Conservation (phyloP, 2,797 vertebrate species). For the Notolepis coatsorum region DNA sequence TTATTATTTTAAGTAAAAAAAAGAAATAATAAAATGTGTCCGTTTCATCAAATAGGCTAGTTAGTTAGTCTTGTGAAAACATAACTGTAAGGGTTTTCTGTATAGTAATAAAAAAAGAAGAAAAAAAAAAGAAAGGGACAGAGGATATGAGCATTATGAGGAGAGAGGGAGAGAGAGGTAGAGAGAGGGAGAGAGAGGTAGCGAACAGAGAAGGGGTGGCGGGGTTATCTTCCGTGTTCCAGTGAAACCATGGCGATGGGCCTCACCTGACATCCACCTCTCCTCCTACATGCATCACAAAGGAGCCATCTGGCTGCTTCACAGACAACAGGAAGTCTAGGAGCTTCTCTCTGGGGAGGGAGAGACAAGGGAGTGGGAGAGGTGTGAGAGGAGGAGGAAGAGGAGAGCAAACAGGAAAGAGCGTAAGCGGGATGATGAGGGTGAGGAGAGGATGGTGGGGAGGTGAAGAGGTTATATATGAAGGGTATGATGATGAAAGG, state of each 20-base stretch:
- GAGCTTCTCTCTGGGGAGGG: slow-evolving; percentile 89
- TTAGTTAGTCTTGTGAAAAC: too few relatives aligned
- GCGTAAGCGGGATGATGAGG: neutral
- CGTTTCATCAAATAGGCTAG: too few relatives aligned
- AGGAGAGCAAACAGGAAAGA: too few relatives aligned
- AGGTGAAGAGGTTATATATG: neutral
- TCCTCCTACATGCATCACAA: slow-evolving; percentile 95
- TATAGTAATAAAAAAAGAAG: slow-evolving; percentile 7
- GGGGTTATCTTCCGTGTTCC: neutral
- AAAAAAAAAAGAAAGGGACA: neutral
- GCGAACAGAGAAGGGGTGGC: neutral
- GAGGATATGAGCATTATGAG: neutral
- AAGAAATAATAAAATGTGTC: too few relatives aligned
- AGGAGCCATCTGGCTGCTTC: slow-evolving; percentile 95
- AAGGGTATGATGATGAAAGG: neutral
- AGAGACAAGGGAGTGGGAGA: too few relatives aligned
- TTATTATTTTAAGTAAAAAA: too few relatives aligned
- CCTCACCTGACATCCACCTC: slow-evolving; percentile 97
- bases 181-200: neutral
- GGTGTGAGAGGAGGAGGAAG: too few relatives aligned
- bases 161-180: neutral
- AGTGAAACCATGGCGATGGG: slow-evolving; percentile 28
- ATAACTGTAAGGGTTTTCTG: too few relatives aligned
- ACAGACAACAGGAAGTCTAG: slow-evolving; percentile 89
- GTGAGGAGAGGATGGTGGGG: neutral